Conservation (phyloP, 2,888 invertebrate species). For the Agriopis aurantiaria region DNA sequence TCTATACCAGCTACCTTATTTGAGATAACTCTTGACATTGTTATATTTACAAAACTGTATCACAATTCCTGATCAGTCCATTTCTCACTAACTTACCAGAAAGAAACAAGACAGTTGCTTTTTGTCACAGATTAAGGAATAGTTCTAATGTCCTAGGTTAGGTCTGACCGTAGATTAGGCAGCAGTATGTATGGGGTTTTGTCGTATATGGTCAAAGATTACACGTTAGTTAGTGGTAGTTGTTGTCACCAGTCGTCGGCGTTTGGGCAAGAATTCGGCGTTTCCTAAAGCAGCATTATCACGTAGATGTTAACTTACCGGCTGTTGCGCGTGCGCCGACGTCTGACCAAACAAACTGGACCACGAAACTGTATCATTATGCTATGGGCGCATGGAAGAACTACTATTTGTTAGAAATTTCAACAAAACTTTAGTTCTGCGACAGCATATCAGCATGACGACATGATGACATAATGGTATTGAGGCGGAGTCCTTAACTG, state of each 20-base stretch:
- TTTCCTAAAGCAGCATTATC: conserved; percentile 74
- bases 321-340: conserved; percentile 62
- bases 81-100: conserved; percentile 33
- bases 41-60: conserved; percentile 60
- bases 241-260: conserved; percentile 67
- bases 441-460: too few relatives aligned
- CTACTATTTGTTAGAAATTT: neutral
- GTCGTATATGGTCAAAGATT: conserved; percentile 29
- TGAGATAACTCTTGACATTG: conserved; percentile 62
- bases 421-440: neutral
- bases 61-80: conserved; percentile 47
- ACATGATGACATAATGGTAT: too few relatives aligned
- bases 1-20: conserved; percentile 43
- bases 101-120: conserved; percentile 32
- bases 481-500: too few relatives aligned
- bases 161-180: conserved; percentile 1
- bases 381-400: conserved; percentile 30
- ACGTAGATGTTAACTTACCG: conserved; percentile 71
- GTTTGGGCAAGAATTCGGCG: conserved; percentile 72
- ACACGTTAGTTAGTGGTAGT: conserved; percentile 25
- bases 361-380: conserved; percentile 64
- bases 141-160: conserved; percentile 14
- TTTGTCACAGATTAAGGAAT: neutral
- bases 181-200: conserved; percentile 28
- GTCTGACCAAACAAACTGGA: conserved; percentile 65